Evolutionary conservation across 2,113 vertebrate genomes (phyloP), one percentile per base, ranked within the genome.

Genomic region (Ginglymostoma cirratum): DNA sequence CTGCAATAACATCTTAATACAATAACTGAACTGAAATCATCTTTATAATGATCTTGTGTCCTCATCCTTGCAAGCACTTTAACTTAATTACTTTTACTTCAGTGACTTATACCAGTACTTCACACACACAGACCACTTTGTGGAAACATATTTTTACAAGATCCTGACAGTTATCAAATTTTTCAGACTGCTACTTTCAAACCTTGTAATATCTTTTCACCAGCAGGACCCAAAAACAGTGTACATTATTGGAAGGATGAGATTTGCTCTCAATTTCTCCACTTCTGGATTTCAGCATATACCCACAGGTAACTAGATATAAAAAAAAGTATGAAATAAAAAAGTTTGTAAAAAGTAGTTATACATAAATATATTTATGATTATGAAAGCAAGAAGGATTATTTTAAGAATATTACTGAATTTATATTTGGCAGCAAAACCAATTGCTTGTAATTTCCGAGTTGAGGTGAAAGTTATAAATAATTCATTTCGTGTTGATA

Each of bases 261-360:
- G 87, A 27, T 92, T 24, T 92, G 10, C 23, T 1, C 3, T 23
- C 1, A 92, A 92, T 92, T 17, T 34, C 30, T 92, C 55, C 87
- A 0, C 34, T 92, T 92, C 15, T 92, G 48, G 4, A 10, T 30
- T 61, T 92, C 27, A 65, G 6, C 87, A 65, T 92, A 65, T 10
- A 65, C 87, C 87, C 87, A 92, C 87, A 92, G 3, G 55, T 52
- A 92, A 92, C 87, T 92, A 34, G 87, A 92, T 30, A 92, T 30
- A 55, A 52, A 92, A 92, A 24, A 23, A 30, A 65, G 24, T 61
- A 23, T 61, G 61, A 61, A 61, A 61, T 65, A 92, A 61, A 3
- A n/a, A 14, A 14, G 0, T 61, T 92, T 92, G 21, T 0, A 48
- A 61, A 61, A 23, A 10, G 34, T 65, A 92, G 14, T 61, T 2